A percentile compares a stretch with the other conserved stretches of the same genome.
These are phyloP conservation scores for Scarus forsteni DNA, from an alignment of 2,797 vertebrate genomes.

Conservation along the genomic window DNA sequence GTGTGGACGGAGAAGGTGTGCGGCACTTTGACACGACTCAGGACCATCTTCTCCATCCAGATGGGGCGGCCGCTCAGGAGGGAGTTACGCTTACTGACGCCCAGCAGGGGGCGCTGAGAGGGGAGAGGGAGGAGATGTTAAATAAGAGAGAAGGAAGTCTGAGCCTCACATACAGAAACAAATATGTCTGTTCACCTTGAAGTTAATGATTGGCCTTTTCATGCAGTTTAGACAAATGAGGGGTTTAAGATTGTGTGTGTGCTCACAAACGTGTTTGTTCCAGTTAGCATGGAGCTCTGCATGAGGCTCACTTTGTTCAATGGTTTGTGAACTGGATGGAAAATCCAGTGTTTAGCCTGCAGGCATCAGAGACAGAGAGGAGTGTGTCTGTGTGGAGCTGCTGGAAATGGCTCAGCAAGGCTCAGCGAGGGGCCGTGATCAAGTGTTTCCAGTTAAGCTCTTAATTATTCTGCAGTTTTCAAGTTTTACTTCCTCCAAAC, in stretches of 20 bases:
- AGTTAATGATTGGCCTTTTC: no score
- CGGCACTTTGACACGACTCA: slow-evolving; percentile 94
- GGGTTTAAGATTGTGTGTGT: slow-evolving; percentile 3
- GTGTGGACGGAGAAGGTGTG: slow-evolving; percentile 96
- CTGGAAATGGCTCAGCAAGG: slow-evolving; percentile 17
- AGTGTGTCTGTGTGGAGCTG: slow-evolving; percentile 1
- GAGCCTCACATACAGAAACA: no score
- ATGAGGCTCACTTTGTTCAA: slow-evolving; percentile 36
- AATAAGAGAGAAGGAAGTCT: not conserved
- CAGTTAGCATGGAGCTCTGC: slow-evolving; percentile 29
- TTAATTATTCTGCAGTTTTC: not conserved
- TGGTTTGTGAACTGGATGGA: slow-evolving; percentile 49
- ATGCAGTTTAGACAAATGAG: no score
- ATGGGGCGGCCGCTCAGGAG: slow-evolving; percentile 94
- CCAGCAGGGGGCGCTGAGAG: slow-evolving; percentile 86
- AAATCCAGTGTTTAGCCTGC: slow-evolving; percentile 61
- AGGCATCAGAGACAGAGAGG: slow-evolving; percentile 26
- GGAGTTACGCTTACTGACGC: slow-evolving; percentile 91
- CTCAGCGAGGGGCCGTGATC: not conserved
- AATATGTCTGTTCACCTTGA: no score
- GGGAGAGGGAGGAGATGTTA: not conserved
- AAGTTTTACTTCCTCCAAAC: not conserved
- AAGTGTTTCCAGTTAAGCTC: slow-evolving; percentile 17
- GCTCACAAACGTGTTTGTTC: slow-evolving; percentile 23
- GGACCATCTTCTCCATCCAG: slow-evolving; percentile 97